These are phyloP conservation scores for Zaprionus gabonicus DNA, from an alignment of 1,140 invertebrate genomes.

Conservation along the genomic window DNA sequence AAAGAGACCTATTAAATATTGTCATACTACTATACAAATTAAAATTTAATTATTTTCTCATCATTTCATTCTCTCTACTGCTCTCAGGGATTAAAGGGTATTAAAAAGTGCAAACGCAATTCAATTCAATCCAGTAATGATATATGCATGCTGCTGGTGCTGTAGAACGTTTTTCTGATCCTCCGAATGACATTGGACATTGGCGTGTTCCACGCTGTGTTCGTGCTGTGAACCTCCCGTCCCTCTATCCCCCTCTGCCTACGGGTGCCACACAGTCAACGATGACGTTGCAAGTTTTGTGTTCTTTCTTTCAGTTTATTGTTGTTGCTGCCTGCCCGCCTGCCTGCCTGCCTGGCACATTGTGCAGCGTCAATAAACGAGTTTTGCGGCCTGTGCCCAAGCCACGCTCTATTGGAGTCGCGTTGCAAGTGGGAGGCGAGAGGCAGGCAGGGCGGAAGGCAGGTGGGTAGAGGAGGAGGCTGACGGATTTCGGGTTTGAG, in stretches of 20 bases:
- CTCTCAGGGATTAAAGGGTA: background rate
- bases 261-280: slow-evolving; percentile 37
- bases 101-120: background rate
- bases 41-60: too few relatives aligned
- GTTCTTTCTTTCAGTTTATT: slow-evolving; percentile 37
- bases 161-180: slow-evolving; percentile 48
- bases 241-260: background rate
- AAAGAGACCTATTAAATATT: background rate
- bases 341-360: background rate
- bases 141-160: slow-evolving; percentile 42
- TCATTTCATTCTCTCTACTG: too few relatives aligned
- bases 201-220: slow-evolving; percentile 2
- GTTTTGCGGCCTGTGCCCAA: slow-evolving; percentile 29
- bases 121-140: slow-evolving; percentile 11
- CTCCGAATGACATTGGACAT: slow-evolving; percentile 38
- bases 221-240: background rate
- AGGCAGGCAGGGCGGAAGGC: background rate
- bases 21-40: too few relatives aligned
- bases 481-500: slow-evolving; percentile 28
- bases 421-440: slow-evolving; percentile 6
- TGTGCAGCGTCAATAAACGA: slow-evolving; percentile 42
- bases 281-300: slow-evolving; percentile 75
- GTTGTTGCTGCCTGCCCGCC: slow-evolving; percentile 25
- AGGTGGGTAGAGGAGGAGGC: background rate
- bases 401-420: slow-evolving; percentile 73